phyloP scores from a whole-genome alignment of 2,113 vertebrate species.

The Drymodes brunneopygia region DNA sequence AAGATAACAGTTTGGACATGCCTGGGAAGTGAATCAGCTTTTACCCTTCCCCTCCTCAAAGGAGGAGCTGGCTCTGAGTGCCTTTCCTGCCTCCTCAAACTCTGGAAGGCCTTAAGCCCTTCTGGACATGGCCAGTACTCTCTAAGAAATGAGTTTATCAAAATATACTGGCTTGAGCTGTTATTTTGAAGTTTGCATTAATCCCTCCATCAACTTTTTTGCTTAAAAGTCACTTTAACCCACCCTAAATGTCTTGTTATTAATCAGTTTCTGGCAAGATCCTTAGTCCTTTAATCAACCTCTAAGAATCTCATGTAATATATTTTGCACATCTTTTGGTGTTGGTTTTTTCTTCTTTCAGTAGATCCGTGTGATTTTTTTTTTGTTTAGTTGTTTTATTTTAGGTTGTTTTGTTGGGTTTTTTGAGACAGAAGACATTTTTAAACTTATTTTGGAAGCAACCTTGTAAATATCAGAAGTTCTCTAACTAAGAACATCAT shows the following conservation, averaged over 20 bases:
- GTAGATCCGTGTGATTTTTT: background rate
- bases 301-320: background rate
- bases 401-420: background rate
- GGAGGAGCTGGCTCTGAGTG: background rate
- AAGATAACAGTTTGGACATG: background rate
- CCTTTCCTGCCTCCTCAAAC: background rate
- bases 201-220: background rate
- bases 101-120: background rate
- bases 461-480: background rate
- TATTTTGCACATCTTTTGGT: background rate
- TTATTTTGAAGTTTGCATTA: background rate
- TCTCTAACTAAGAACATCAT: background rate
- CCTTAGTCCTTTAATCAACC: background rate
- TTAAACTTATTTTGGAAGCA: background rate
- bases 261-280: background rate
- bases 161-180: background rate
- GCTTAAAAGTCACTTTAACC: background rate
- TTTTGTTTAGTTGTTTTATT: background rate
- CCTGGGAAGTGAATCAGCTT: background rate
- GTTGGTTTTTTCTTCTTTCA: background rate
- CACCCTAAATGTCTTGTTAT: background rate
- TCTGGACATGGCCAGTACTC: background rate
- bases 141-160: background rate
- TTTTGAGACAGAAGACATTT: background rate
- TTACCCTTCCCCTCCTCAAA: background rate